phyloP scores from a whole-genome alignment of 2,113 vertebrate genomes.

The Oxygymnocypris stewartii region DNA sequence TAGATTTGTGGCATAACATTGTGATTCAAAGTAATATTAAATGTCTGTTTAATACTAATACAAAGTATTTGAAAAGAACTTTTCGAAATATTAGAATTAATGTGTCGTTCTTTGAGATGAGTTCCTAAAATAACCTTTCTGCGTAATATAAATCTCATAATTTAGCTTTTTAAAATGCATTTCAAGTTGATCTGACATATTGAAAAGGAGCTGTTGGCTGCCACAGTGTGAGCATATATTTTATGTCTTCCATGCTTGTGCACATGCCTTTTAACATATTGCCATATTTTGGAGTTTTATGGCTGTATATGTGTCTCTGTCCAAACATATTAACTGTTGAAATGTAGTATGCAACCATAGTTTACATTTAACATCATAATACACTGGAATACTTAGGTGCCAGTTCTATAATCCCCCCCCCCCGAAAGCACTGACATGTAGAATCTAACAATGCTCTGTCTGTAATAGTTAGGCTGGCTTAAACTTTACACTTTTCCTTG shows the following conservation, averaged over 20 bases:
- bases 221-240: background rate
- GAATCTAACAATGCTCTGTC: background rate
- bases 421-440: background rate
- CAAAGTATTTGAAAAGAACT: background rate
- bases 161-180: background rate
- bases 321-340: background rate
- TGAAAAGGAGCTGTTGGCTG: background rate
- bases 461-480: background rate
- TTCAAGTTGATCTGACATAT: background rate
- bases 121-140: background rate
- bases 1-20: background rate
- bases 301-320: background rate
- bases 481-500: background rate
- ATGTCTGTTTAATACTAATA: conserved; percentile 6
- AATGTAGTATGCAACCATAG: background rate
- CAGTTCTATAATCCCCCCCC: background rate
- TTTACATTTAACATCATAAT: background rate
- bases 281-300: background rate
- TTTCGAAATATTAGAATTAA: background rate
- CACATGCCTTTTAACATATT: background rate
- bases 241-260: background rate
- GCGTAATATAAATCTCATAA: background rate
- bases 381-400: conserved; percentile 1
- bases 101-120: background rate
- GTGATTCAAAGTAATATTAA: background rate